These are phyloP conservation scores for Bombus confusus DNA, from an alignment of 1,140 invertebrate species.

Conservation along the genomic window DNA sequence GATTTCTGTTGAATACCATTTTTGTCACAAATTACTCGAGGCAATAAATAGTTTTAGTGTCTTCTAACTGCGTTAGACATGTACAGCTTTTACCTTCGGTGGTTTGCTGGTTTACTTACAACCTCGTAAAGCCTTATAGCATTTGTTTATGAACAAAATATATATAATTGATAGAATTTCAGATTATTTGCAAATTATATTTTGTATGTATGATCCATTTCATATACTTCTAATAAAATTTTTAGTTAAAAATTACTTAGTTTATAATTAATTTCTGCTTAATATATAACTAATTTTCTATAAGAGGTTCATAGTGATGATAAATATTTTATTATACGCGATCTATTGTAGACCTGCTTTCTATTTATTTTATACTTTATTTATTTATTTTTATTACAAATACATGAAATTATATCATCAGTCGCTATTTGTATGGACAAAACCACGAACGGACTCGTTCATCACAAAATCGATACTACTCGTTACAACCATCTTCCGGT, in stretches of 20 bases:
- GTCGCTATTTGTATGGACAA: background rate
- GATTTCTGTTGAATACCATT: background rate
- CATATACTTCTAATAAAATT: background rate
- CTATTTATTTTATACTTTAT: background rate
- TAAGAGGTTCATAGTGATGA: background rate
- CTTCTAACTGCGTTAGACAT: background rate
- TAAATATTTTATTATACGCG: background rate
- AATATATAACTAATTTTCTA: background rate
- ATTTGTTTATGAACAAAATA: background rate
- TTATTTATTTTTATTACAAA: background rate
- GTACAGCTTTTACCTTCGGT: background rate
- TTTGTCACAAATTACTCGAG: background rate
- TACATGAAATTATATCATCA: background rate
- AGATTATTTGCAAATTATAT: background rate
- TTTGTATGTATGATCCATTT: background rate
- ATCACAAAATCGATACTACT: slow-evolving; percentile 50
- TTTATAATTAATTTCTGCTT: background rate
- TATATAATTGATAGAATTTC: background rate
- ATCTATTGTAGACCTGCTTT: background rate
- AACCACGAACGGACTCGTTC: background rate
- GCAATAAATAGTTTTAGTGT: background rate
- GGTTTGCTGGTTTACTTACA: too few species aligned
- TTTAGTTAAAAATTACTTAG: background rate
- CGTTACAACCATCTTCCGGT: slow-evolving; percentile 41
- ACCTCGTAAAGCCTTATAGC: background rate